Conservation (phyloP, 1,140 invertebrate genomes). For the Drosophila nigrodunni region DNA sequence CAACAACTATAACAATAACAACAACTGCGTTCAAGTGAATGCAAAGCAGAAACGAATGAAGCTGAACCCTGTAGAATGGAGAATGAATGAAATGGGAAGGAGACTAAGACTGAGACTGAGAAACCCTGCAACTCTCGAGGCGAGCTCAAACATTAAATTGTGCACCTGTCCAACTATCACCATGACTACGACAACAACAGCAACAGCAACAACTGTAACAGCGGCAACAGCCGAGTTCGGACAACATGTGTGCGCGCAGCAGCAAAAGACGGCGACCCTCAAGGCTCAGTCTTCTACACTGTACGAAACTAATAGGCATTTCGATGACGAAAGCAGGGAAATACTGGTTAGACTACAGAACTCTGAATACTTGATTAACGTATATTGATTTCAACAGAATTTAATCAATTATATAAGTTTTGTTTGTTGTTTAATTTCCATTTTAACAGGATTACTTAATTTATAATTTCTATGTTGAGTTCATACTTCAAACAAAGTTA, state of each 20-base stretch:
- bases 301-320: too few species aligned
- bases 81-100: too few species aligned
- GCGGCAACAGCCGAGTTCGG: conserved; percentile 35
- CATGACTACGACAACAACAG: conserved; percentile 72
- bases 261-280: conserved; percentile 35
- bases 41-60: conserved; percentile 79
- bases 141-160: conserved; percentile 74
- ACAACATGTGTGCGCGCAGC: conserved; percentile 70
- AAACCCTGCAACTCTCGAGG: conserved; percentile 46
- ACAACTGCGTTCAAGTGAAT: conserved; percentile 33
- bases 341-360: too few species aligned
- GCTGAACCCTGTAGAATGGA: conserved; percentile 36
- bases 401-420: too few species aligned
- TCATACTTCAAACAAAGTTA: too few species aligned
- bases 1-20: conserved; percentile 11
- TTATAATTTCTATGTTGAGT: too few species aligned
- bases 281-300: too few species aligned
- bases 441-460: too few species aligned
- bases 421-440: too few species aligned
- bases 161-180: conserved; percentile 81
- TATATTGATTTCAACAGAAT: too few species aligned
- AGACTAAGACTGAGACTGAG: not conserved
- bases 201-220: conserved; percentile 19
- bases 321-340: too few species aligned
- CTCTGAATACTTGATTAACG: too few species aligned